Evolutionary conservation across 53 echinoderm and acorn worm genomes (phyloP), one percentile per base, ranked within the genome.

Genomic region (Glandiceps talaboti): DNA sequence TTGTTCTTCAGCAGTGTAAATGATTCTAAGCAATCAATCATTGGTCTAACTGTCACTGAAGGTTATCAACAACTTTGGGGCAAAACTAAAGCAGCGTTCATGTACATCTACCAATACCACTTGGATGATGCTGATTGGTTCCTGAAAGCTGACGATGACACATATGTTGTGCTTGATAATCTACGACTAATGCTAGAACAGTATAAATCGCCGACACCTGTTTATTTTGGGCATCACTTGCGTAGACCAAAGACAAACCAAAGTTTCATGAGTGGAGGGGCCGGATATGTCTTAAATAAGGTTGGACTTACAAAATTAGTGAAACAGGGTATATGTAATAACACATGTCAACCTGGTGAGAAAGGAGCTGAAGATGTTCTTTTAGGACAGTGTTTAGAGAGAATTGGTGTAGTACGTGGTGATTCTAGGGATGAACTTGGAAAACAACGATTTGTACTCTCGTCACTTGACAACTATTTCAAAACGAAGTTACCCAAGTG

Each of bases 231-330:
- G 0, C 90, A 88, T 32, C 92, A 90, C 77, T 94, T 94, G n/a
- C n/a, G n/a, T 76, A 94, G 92, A 78, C 92, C 90, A 12, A 92
- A 88, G 64, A 87, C 90, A 25, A 88, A 88, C 25, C 94, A 94
- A 73, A 92, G 94, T 0, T 94, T 88, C 79, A 94, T 94, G 94
- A 94, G 94, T n/a, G 94, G 94, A 27, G 94, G 94, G 0, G 94
- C 90, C 0, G 94, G 94, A 25, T 94, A 94, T 73, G 87, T 94
- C 26, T 73, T 90, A 14, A 94, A 90, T 80, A 83, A 87, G 33
- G 78, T 33, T 0, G 94, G 86, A 0, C 85, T 94, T 14, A 73
- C 81, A 27, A 73, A 82, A 12, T 82, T 88, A 29, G 90, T 86
- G 27, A 84, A 90, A 74, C 75, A 73, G 31, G 1, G 73, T 1